These are phyloP conservation scores for Anoplophora glabripennis DNA, from an alignment of 1,140 invertebrate species.

Conservation along the genomic window DNA sequence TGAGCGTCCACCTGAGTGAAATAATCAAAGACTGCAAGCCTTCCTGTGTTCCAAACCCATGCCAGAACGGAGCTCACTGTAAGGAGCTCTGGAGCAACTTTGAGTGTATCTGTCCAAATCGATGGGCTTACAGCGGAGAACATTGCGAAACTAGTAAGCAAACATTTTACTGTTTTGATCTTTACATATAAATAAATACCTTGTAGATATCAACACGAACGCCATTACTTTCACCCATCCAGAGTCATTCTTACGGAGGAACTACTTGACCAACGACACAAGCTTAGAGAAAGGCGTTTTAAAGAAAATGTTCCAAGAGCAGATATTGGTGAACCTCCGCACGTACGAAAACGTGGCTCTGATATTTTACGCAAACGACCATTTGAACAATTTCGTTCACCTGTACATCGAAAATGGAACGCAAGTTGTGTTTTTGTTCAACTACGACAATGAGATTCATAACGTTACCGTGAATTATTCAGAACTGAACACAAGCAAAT, in stretches of 20 bases:
- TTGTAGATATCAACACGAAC: constrained; percentile 85
- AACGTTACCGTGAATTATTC: constrained; percentile 72
- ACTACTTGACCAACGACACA: constrained; percentile 64
- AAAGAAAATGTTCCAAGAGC: constrained; percentile 71
- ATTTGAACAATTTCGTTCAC: constrained; percentile 91
- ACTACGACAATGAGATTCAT: constrained; percentile 74
- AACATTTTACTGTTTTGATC: neutral
- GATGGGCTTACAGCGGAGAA: constrained; percentile 83
- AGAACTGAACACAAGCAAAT: constrained; percentile 74
- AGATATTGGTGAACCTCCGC: constrained; percentile 80
- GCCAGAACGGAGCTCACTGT: constrained; percentile 85
- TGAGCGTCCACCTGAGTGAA: constrained; percentile 86
- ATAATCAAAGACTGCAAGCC: constrained; percentile 91
- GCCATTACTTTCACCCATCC: constrained; percentile 83
- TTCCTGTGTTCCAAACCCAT: constrained; percentile 90
- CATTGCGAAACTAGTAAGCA: constrained; percentile 86
- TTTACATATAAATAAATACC: constrained; percentile 7
- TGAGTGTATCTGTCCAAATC: constrained; percentile 85
- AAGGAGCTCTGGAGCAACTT: constrained; percentile 91
- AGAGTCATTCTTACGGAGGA: constrained; percentile 74
- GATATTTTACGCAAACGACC: constrained; percentile 88
- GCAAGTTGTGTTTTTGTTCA: constrained; percentile 77
- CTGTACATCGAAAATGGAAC: constrained; percentile 76
- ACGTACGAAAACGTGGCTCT: constrained; percentile 81
- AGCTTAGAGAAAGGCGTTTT: constrained; percentile 64